phyloP scores from a whole-genome alignment of 2,113 vertebrate genomes.

The Notechis scutatus region DNA sequence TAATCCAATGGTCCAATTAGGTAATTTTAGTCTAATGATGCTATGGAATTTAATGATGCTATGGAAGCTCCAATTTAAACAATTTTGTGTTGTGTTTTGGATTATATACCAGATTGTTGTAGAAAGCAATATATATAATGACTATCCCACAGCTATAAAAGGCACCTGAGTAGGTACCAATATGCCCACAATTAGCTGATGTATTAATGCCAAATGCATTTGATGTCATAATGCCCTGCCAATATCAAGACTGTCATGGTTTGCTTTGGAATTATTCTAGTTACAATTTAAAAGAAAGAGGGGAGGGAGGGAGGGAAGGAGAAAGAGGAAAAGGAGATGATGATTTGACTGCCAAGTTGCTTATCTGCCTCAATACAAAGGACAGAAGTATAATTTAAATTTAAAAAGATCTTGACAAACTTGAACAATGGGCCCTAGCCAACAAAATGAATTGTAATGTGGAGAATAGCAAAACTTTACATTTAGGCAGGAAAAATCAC shows the following conservation, averaged over 20 bases:
- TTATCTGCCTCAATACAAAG: no score
- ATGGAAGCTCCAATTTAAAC: background rate
- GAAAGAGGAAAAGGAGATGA: no score
- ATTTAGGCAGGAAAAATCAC: no score
- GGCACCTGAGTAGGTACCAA: background rate
- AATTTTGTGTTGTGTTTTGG: background rate
- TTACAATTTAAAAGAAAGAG: background rate
- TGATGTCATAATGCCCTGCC: background rate
- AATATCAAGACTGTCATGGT: background rate
- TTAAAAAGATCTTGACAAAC: no score
- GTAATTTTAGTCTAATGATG: background rate
- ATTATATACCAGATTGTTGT: background rate
- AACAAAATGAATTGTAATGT: no score
- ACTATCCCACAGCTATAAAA: background rate
- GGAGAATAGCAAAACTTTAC: no score
- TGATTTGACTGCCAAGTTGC: no score
- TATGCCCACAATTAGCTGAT: background rate
- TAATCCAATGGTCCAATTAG: background rate
- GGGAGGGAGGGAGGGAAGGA: no score
- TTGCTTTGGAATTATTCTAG: background rate
- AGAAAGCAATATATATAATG: background rate
- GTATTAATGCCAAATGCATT: background rate
- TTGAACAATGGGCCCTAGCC: no score
- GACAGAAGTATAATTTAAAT: no score
- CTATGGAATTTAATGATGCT: background rate